A percentile compares a stretch with the other conserved stretches of the same genome.
These are phyloP conservation scores for Oceanodroma tethys DNA, from an alignment of 2,113 vertebrate species.

Conservation along the genomic window DNA sequence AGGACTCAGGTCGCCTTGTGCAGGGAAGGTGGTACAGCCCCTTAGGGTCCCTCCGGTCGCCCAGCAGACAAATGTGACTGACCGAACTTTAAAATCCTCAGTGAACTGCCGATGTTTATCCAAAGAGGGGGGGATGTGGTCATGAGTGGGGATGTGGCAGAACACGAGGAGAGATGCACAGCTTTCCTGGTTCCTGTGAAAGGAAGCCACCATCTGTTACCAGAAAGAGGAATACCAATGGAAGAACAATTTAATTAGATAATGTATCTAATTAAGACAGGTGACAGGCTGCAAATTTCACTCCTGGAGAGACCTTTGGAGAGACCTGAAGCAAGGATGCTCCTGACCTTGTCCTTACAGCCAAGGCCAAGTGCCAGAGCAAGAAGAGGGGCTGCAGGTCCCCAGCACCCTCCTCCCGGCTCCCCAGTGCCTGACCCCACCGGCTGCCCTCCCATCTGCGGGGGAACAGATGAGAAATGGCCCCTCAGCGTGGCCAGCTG, in stretches of 20 bases:
- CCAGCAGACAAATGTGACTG: neutral
- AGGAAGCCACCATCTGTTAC: conserved; percentile 20
- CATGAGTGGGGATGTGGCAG: neutral
- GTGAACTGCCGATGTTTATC: neutral
- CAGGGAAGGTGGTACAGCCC: neutral
- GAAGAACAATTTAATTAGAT: neutral
- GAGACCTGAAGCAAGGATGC: neutral
- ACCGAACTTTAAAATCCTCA: neutral
- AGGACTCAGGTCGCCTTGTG: neutral
- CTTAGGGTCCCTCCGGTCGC: neutral
- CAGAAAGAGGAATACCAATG: neutral
- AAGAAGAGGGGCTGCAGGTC: neutral
- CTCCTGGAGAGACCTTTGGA: neutral
- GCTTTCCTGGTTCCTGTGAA: neutral
- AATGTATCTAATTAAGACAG: neutral
- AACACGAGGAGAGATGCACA: neutral
- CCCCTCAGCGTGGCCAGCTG: neutral
- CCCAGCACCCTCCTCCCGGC: neutral
- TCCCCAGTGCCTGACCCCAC: neutral
- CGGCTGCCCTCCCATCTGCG: fast-evolving
- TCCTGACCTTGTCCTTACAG: neutral
- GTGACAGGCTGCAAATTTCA: neutral
- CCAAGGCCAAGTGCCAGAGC: neutral
- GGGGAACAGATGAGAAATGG: fast-evolving
- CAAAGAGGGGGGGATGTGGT: neutral